Evolutionary conservation across 2,797 vertebrate genomes (phyloP), one percentile per base, ranked within the genome.

Genomic region (Diplodus puntazzo): DNA sequence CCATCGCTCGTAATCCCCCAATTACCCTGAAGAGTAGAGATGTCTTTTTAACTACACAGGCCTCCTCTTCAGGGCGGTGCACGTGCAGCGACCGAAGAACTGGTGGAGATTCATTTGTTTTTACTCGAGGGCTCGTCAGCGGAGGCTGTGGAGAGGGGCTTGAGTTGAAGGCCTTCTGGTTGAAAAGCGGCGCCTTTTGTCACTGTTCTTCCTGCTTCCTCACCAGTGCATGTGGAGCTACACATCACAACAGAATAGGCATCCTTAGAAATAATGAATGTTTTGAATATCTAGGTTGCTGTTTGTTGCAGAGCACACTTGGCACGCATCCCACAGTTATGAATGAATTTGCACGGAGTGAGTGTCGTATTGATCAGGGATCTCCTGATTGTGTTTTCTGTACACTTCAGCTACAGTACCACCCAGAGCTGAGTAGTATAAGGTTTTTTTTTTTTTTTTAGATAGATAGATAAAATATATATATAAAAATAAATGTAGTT

Each of bases 81-180:
- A 59, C 54, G n/a, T 11, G 39, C 16, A 57, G 59, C 69, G 25
- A 4, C 57, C 43, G 20, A 39, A 20, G 11, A 48, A n/a, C 72
- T 65, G 73, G 54, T 80, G 58, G 50, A 67, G 53, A 66, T 46
- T 74, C 18, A 23, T 82, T 74, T 76, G 78, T 62, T 34, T 73
- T 73, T 54, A 64, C 43, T 86, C 9, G 39, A 85, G 71, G 52
- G 50, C 52, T 65, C 43, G 46, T 88, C 63, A 79, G 63, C 61
- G 43, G 60, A 21, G 52, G 52, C 25, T 16, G 23, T 49, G 1
- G 27, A 75, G 55, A 58, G 64, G 64, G 25, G n/a, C 54, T 78
- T 71, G 14, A 71, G 67, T 9, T 11, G 5, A 39, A 75, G 25
- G 8, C 54, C 45, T 17, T 46, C 1, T 42, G 3, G 9, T 30